Percentiles rank a stretch among this genome's conserved stretches.
Conservation (phyloP, 1,140 invertebrate species). For the Sminthurinus signatus region DNA sequence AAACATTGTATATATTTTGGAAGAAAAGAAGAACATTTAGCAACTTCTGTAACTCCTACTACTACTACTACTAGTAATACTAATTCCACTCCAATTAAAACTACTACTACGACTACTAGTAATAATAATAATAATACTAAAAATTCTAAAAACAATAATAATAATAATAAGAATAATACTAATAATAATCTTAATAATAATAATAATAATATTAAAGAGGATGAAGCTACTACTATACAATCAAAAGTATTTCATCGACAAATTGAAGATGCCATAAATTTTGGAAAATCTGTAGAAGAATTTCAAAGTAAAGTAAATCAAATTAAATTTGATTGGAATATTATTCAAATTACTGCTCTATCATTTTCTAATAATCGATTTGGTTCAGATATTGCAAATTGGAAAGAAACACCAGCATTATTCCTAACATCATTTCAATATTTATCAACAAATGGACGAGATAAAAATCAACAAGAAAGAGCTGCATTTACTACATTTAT, state of each 20-base stretch:
- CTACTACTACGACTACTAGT: too few relatives aligned
- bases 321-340: slow-evolving; percentile 14
- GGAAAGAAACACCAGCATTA: not conserved
- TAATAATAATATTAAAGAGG: not conserved
- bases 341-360: slow-evolving; percentile 13
- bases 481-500: not conserved
- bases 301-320: not conserved
- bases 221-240: not conserved
- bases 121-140: not conserved
- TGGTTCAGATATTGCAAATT: not conserved
- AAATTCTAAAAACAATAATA: too few relatives aligned
- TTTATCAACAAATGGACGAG: not conserved
- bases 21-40: not conserved
- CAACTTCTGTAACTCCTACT: too few relatives aligned
- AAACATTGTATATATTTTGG: slow-evolving; percentile 13
- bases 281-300: slow-evolving; percentile 3
- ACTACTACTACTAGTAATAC: too few relatives aligned
- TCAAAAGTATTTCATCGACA: slow-evolving; percentile 6
- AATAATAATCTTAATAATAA: not conserved
- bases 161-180: too few relatives aligned
- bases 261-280: slow-evolving; percentile 5
- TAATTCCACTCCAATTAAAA: too few relatives aligned
- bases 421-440: slow-evolving; percentile 11
- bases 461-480: too few relatives aligned
- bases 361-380: slow-evolving; percentile 12